Base-by-base conservation (phyloP, 2,888 invertebrate genomes). In the Tenthredo mesomela region DNA sequence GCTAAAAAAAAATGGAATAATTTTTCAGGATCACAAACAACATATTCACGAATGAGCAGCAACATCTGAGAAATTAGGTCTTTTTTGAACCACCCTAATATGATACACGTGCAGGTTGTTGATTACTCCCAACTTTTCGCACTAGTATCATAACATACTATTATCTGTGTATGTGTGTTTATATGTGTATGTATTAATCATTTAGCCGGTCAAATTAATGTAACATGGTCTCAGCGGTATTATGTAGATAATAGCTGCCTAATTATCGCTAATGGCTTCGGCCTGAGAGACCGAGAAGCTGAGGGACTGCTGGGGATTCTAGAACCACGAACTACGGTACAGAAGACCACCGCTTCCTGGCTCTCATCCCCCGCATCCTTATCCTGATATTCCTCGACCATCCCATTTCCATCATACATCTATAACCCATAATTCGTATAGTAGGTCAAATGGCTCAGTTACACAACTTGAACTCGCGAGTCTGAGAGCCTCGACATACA, bases 261-360 rank as follows among this genome's bases (percentile, higher is more conserved):
- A 80, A 61, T 80, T 80, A 80, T 80, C 61, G 80, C 61, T 80
- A 80, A 80, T 80, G 80, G 80, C 18, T 80, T 80, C 12, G 58
- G 40, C 80, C 61, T 58, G 58, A 21, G 80, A 61, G 58, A 80
- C 37, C 37, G 10, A 61, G 80, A 61, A 80, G 33, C 80, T 40
- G 58, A 61, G 58, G 58, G 37, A 61, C 77, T 61, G 37, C 61
- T 40, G 21, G 61, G 61, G 58, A 80, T 61, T 58, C 12, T n/a
- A 37, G 9, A 80, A 58, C 80, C 80, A 25, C 33, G 40, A 80
- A 61, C 37, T 40, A 21, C 61, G 61, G 54, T 78, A 37, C 33
- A 58, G 25, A 37, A 12, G 80, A 15, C 37, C 18, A 33, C 58
- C 21, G 25, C 80, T 80, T 80, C 61, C 80, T 33, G 80, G 15